phyloP scores from a whole-genome alignment of 1,140 invertebrate species.

The Mylabris phalerata region DNA sequence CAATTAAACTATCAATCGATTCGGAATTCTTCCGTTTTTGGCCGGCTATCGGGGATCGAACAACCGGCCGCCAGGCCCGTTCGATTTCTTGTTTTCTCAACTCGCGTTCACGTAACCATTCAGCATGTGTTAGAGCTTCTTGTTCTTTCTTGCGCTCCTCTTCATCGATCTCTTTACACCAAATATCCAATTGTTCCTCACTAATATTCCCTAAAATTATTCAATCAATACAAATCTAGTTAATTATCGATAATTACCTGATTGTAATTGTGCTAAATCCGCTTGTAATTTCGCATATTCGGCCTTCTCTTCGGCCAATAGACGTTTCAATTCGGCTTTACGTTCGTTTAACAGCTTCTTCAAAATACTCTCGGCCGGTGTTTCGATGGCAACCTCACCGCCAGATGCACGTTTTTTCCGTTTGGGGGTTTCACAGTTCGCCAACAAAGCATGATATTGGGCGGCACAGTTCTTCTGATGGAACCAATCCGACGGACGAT shows the following conservation, averaged over 20 bases:
- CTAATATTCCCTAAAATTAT: constrained; percentile 42
- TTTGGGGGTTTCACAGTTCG: constrained; percentile 80
- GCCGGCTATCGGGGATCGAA: constrained; percentile 18
- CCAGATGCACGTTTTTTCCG: constrained; percentile 71
- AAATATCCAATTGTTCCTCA: constrained; percentile 63
- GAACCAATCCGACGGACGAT: constrained; percentile 80
- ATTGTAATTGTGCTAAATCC: constrained; percentile 52
- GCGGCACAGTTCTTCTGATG: constrained; percentile 86
- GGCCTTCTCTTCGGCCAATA: constrained; percentile 60
- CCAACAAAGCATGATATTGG: constrained; percentile 78
- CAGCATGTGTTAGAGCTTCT: constrained; percentile 53
- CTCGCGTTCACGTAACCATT: constrained; percentile 66
- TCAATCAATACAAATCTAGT: background rate
- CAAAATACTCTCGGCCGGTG: constrained; percentile 73
- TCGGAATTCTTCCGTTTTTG: constrained; percentile 40
- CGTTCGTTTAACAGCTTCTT: constrained; percentile 71
- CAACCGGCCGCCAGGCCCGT: constrained; percentile 47
- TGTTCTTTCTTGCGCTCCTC: constrained; percentile 62
- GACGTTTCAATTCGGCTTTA: constrained; percentile 65
- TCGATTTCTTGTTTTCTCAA: constrained; percentile 53
- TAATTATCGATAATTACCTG: constrained; percentile 28
- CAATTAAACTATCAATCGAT: constrained; percentile 30
- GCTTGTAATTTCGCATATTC: constrained; percentile 64
- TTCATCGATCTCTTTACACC: constrained; percentile 66
- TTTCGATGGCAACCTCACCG: constrained; percentile 52